These are phyloP conservation scores for Aphaenogaster rudis DNA, from an alignment of 1,140 invertebrate species.

Conservation along the genomic window DNA sequence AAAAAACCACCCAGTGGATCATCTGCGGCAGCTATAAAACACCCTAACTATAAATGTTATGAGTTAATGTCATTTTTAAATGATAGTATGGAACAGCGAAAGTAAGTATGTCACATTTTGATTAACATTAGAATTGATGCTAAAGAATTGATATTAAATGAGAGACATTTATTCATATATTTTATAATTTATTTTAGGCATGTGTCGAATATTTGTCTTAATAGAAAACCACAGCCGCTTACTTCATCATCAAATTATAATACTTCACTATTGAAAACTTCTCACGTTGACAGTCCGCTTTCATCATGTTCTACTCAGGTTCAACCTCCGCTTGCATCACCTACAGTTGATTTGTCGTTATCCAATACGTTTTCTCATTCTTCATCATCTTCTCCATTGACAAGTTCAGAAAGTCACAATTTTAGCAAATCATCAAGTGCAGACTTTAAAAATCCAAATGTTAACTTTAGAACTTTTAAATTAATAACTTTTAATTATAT, in stretches of 20 bases:
- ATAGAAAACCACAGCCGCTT: slow-evolving; percentile 16
- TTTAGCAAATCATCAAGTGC: no score
- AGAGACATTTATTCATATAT: neutral
- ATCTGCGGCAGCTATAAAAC: slow-evolving; percentile 1
- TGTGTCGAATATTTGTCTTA: slow-evolving; percentile 20
- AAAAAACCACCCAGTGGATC: neutral
- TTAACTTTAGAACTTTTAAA: no score
- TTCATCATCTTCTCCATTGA: no score
- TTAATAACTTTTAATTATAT: no score
- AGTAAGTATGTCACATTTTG: slow-evolving; percentile 1
- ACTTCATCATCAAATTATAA: slow-evolving; percentile 16
- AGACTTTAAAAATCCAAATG: no score
- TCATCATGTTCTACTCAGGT: neutral
- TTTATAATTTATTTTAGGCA: slow-evolving; percentile 18
- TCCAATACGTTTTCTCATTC: neutral
- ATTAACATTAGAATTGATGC: slow-evolving; percentile 7
- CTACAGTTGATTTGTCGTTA: neutral
- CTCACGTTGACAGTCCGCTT: slow-evolving; percentile 10
- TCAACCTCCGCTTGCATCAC: neutral
- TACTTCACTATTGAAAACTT: neutral
- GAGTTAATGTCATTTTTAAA: slow-evolving; percentile 24
- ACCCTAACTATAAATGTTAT: slow-evolving; percentile 3
- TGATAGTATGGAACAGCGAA: slow-evolving; percentile 23
- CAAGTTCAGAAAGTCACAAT: no score
- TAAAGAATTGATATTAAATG: slow-evolving; percentile 10